Base-by-base conservation (phyloP, 2,113 vertebrate genomes). In the Limanda limanda region DNA sequence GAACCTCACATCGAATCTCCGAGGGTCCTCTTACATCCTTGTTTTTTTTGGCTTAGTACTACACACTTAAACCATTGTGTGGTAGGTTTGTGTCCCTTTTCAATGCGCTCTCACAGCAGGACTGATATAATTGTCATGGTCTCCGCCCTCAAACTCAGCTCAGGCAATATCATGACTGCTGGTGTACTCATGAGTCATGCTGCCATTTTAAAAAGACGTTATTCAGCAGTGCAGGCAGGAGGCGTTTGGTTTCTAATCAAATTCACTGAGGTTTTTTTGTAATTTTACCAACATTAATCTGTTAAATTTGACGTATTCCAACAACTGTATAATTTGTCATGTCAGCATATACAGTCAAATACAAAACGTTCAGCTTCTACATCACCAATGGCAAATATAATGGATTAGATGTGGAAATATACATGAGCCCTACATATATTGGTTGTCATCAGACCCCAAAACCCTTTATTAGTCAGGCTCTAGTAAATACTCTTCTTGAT, bases 131-230 rank as follows among this genome's bases (percentile, higher is more conserved):
- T 23, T 47, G 40, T 65, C 31, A 37, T 18, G 2, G 17, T 13
- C 5, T 52, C 51, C 21, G 54, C 57, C 65, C 66, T 81, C 13
- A 69, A 81, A 78, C 27, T 48, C 25, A 45, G 56, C 42, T 21
- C 17, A 51, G 24, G 20, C 27, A 56, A 54, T 15, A 72, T 63
- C 37, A 68, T 5, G 35, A 15, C 5, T 18, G 35, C 23, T 66
- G 37, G 25, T 24, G 24, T 60, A 15, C 47, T 57, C 11, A 15
- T 35, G 64, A 60, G 20, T 24, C 56, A 18, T 5, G 3, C 15
- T 35, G 51, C 21, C 35, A 31, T 55, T 72, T 40, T 14, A 58
- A 66, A 13, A 81, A 71, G 5, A 70, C 21, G 65, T 75, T 52
- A 58, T 71, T 74, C 48, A 54, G n/a, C 57, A 71, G 23, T 15